Evolutionary conservation across 2,888 invertebrate species (phyloP).

Genomic region (Zaprionus lineosus): DNA sequence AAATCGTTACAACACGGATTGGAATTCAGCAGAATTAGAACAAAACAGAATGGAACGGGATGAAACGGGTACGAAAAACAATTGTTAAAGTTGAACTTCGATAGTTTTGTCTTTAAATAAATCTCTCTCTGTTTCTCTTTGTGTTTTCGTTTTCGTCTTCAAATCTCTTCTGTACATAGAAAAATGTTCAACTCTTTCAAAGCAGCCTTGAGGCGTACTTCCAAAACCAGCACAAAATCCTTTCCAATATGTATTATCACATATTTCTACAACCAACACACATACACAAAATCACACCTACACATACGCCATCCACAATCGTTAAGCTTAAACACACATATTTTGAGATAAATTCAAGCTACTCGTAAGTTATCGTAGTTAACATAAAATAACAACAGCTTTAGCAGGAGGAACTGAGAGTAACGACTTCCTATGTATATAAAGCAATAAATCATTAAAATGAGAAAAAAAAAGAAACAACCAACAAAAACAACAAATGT

Average conservation of each 20-base stretch:
- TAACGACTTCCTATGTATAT: constrained; percentile 17
- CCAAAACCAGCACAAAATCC: not conserved
- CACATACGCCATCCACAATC: no score
- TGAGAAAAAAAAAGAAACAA: constrained; percentile 14
- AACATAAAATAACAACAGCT: not conserved
- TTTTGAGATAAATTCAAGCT: not conserved
- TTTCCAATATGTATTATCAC: no score
- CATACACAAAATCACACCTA: not conserved
- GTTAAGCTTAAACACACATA: no score
- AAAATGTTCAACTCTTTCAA: constrained; percentile 17
- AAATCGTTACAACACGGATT: no score
- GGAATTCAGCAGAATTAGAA: no score
- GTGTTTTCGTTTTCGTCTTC: not conserved
- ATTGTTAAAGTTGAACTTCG: not conserved
- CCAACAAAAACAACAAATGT: constrained; percentile 10
- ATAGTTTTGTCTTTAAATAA: not conserved
- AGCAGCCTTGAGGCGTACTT: constrained; percentile 2
- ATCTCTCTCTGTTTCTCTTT: not conserved
- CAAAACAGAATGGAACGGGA: not conserved
- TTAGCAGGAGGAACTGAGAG: constrained; percentile 13
- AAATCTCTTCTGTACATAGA: not conserved
- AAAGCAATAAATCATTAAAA: constrained; percentile 28
- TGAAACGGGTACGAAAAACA: not conserved
- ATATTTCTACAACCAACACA: not conserved
- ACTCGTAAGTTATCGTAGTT: constrained; percentile 1